Evolutionary conservation across 2,113 vertebrate genomes (phyloP).

Genomic region (Thamnophis sirtalis): DNA sequence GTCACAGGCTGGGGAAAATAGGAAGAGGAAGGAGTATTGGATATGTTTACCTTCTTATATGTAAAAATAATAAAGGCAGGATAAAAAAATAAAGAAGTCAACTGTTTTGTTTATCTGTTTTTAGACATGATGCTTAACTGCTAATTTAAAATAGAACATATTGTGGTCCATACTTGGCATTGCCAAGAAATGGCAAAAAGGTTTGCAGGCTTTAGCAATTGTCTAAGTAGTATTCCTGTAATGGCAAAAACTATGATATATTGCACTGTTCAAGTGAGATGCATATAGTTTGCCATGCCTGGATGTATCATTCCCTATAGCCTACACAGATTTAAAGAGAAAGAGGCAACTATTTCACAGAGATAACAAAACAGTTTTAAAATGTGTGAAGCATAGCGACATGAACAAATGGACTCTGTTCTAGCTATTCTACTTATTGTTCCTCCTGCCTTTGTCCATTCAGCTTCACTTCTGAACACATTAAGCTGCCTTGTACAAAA

Average conservation of each 20-base stretch:
- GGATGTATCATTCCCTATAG: neutral
- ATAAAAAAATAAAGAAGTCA: neutral
- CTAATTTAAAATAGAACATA: neutral
- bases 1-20: neutral
- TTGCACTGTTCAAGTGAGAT: neutral
- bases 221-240: neutral
- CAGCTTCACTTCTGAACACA: neutral
- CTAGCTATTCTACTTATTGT: neutral
- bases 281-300: neutral
- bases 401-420: neutral
- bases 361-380: neutral
- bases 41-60: neutral
- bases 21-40: neutral
- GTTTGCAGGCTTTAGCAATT: neutral
- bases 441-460: slow-evolving; percentile 12
- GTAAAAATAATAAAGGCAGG: neutral
- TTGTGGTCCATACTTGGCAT: too few species aligned
- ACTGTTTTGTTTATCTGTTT: neutral
- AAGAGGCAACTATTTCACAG: neutral
- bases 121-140: neutral
- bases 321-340: neutral
- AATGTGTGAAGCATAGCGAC: neutral
- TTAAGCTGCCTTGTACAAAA: neutral
- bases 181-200: neutral
- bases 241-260: neutral